A percentile compares a stretch with the other conserved stretches of the same genome.
Evolutionary conservation across 2,113 vertebrate species (phyloP).

Genomic region (Megaleporinus macrocephalus): DNA sequence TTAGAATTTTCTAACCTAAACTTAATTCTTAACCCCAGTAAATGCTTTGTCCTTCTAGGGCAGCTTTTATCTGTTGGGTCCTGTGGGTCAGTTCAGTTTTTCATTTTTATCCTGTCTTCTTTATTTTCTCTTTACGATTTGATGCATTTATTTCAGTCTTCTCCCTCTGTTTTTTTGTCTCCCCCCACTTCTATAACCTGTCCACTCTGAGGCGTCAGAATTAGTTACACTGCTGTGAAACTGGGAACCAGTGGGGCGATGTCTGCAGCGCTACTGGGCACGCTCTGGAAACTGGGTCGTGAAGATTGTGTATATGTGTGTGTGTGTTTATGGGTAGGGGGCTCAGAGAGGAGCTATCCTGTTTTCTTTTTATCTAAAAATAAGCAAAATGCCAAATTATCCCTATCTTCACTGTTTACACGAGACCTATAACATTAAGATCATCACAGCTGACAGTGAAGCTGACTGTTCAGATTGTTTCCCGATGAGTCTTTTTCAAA

Average conservation of each 20-base stretch:
- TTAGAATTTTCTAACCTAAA: neutral
- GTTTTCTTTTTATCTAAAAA: neutral
- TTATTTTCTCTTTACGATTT: slow-evolving; percentile 24
- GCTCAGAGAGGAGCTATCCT: neutral
- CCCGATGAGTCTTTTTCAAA: no score
- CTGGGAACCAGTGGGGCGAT: slow-evolving; percentile 51
- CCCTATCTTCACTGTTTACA: neutral
- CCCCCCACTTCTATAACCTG: slow-evolving; percentile 38
- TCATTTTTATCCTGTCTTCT: slow-evolving; percentile 7
- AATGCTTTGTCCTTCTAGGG: no score
- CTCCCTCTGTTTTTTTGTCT: slow-evolving; percentile 14
- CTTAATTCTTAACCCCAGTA: neutral
- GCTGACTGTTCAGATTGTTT: neutral
- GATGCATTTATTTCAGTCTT: slow-evolving; percentile 34
- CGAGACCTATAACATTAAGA: neutral
- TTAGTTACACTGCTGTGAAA: slow-evolving; percentile 50
- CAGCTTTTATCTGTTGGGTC: no score
- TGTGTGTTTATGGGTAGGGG: neutral
- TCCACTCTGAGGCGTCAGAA: slow-evolving; percentile 25
- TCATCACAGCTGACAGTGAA: neutral
- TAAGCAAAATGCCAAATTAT: neutral
- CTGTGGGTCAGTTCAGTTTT: neutral
- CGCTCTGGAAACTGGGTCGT: slow-evolving; percentile 56
- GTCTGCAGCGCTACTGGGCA: slow-evolving; percentile 34
- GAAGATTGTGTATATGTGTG: slow-evolving; percentile 17